Percentiles rank a stretch among this genome's conserved stretches.
Evolutionary conservation across 2,797 vertebrate genomes (phyloP).

Genomic region (Tapirus indicus): DNA sequence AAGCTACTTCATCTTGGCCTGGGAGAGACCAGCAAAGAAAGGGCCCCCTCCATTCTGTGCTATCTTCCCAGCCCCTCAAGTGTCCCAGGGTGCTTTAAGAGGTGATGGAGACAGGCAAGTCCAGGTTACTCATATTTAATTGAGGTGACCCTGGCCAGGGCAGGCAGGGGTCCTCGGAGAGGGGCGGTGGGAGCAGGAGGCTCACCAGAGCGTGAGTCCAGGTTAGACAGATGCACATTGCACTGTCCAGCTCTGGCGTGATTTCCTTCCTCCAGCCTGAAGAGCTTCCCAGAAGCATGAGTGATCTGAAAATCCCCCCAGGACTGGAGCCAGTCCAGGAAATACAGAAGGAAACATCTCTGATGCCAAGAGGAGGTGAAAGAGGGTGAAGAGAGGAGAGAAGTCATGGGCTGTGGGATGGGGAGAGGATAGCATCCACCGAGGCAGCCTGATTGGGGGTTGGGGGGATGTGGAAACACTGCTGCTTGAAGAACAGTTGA

Average conservation of each 20-base stretch:
- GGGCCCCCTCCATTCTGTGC: not conserved
- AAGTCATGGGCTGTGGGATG: fast-evolving
- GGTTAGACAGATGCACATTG: not conserved
- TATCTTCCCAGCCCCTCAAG: not conserved
- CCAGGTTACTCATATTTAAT: not conserved
- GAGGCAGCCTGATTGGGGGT: too few species aligned
- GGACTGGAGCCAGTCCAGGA: conserved; percentile 1
- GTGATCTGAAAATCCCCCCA: conserved; percentile 55
- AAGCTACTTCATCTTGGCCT: not conserved
- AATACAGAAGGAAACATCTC: not conserved
- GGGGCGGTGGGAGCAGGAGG: not conserved
- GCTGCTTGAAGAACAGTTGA: not conserved
- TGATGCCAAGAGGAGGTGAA: not conserved
- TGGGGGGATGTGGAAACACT: fast-evolving
- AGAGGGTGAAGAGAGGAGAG: not conserved
- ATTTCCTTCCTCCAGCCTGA: conserved; percentile 41
- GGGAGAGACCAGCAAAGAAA: not conserved
- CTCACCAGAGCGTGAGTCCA: not conserved
- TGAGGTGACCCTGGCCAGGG: not conserved
- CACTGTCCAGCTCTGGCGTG: not conserved
- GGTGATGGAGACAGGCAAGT: not conserved
- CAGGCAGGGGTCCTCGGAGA: not conserved
- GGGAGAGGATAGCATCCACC: not conserved
- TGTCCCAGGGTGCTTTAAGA: not conserved
- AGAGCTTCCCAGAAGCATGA: conserved; percentile 64